Percentiles rank a stretch among this genome's conserved stretches.
These are phyloP conservation scores for Drosophila sordidula DNA, from an alignment of 2,888 invertebrate genomes.

Conservation along the genomic window DNA sequence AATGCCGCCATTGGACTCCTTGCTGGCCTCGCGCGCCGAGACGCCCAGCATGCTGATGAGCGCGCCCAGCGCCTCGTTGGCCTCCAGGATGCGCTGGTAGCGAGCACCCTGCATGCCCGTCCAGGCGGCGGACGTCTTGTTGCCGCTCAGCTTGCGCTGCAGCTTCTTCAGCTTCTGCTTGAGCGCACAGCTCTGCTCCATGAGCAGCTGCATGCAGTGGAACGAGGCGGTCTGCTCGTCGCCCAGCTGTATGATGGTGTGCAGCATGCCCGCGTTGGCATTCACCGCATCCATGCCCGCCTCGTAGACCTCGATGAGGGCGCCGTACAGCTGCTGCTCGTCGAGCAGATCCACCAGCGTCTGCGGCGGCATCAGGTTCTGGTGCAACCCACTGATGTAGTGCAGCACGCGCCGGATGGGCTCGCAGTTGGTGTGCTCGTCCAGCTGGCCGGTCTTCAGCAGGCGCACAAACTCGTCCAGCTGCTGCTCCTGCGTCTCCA, in stretches of 20 bases:
- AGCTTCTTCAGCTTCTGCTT: constrained; percentile 93
- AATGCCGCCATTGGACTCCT: constrained; percentile 86
- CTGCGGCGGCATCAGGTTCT: constrained; percentile 91
- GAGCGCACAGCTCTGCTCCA: constrained; percentile 89
- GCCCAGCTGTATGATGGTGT: constrained; percentile 86
- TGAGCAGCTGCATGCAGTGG: constrained; percentile 90
- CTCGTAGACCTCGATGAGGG: constrained; percentile 86
- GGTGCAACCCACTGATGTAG: constrained; percentile 93
- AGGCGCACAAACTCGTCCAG: constrained; percentile 95
- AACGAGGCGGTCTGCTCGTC: constrained; percentile 89
- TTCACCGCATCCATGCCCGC: constrained; percentile 90
- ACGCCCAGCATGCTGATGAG: constrained; percentile 87
- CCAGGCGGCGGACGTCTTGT: constrained; percentile 84
- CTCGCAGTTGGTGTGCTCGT: constrained; percentile 96
- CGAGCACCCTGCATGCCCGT: constrained; percentile 83
- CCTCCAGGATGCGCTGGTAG: constrained; percentile 86
- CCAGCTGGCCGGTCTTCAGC: constrained; percentile 95
- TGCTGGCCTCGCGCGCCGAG: constrained; percentile 86
- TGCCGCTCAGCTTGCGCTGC: constrained; percentile 88
- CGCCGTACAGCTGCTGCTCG: constrained; percentile 88
- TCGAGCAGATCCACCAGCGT: constrained; percentile 86
- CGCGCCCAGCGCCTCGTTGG: constrained; percentile 87
- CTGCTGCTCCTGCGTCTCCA: constrained; percentile 94
- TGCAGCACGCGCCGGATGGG: constrained; percentile 92
- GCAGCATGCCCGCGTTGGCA: constrained; percentile 88